A percentile compares a stretch with the other conserved stretches of the same genome.
Evolutionary conservation across 2,888 invertebrate genomes (phyloP).

Genomic region (Timema cristinae): DNA sequence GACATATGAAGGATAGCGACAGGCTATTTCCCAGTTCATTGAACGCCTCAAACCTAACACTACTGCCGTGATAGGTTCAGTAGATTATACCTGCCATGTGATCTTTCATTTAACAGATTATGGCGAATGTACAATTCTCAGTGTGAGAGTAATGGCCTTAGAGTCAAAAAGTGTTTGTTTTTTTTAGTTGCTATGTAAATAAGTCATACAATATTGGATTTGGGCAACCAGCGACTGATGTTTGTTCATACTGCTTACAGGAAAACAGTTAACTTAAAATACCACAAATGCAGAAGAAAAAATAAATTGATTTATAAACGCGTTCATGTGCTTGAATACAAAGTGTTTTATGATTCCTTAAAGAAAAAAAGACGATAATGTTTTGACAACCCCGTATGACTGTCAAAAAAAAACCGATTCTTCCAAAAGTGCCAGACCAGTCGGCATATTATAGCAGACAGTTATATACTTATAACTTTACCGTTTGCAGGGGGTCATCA

Average conservation of each 20-base stretch:
- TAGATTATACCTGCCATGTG: too few species aligned
- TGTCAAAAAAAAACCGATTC: background rate
- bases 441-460: background rate
- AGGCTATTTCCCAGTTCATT: background rate
- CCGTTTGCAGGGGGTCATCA: background rate
- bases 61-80: background rate
- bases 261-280: background rate
- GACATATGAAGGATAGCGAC: background rate
- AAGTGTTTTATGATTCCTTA: background rate
- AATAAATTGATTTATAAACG: background rate
- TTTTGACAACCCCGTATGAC: background rate
- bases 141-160: too few species aligned
- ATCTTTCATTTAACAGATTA: too few species aligned
- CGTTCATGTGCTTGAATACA: constrained; percentile 5
- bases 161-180: background rate
- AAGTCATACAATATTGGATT: background rate
- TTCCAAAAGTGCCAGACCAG: background rate
- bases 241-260: background rate
- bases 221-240: constrained; percentile 7
- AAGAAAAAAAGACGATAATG: background rate
- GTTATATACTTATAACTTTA: background rate
- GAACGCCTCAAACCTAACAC: constrained; percentile 3
- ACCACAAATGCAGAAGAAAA: background rate
- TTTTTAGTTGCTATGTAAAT: background rate
- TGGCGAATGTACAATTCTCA: too few species aligned